Evolutionary conservation across 2,888 invertebrate genomes (phyloP), one percentile per base, ranked within the genome.

Genomic region (Volucella zonaria): DNA sequence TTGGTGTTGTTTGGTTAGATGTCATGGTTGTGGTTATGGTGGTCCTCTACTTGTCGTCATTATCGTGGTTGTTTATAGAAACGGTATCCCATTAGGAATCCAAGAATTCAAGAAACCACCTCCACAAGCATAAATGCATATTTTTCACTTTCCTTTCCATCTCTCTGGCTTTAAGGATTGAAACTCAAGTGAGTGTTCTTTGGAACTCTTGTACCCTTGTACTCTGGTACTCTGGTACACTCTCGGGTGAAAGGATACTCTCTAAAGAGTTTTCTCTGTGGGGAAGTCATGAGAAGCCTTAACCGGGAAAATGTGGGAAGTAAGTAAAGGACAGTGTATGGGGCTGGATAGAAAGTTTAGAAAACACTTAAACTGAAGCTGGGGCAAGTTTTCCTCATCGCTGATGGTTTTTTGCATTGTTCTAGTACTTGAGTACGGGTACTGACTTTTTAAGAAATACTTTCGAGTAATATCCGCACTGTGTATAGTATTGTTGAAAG

Each of bases 111-210:
- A 75, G 64, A 78, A 73, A 56, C 58, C 45, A 42, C 59, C 49
- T 70, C 45, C 70, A 66, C 47, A 47, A 76, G 61, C 59, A 71
- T 71, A 71, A 80, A 71, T 80, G 71, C 83, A 83, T 83, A 71
- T 73, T 80, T 75, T 52, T 74, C 6, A 14, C 14, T 14, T 14
- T n/a, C 12, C 8, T 14, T 40, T 45, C 38, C 43, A 61, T 23
- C 31, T 23, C 31, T 15, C 31, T n/a, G 43, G 15, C 18, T 52
- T 23, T 18, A 52, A 42, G 68, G 64, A 64, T 78, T 70, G 64
- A 78, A 76, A 70, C 67, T 61, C 54, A 76, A 80, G 61, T 43
- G 14, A n/a, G 61, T 62, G 23, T 42, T 11, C 56, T 56, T 15
- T 56, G 51, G 43, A 40, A n/a, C 31, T 31, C 31, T 31, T 31